These are phyloP conservation scores for Chaetodon trifasciatus DNA, from an alignment of 2,797 vertebrate genomes.

Conservation along the genomic window DNA sequence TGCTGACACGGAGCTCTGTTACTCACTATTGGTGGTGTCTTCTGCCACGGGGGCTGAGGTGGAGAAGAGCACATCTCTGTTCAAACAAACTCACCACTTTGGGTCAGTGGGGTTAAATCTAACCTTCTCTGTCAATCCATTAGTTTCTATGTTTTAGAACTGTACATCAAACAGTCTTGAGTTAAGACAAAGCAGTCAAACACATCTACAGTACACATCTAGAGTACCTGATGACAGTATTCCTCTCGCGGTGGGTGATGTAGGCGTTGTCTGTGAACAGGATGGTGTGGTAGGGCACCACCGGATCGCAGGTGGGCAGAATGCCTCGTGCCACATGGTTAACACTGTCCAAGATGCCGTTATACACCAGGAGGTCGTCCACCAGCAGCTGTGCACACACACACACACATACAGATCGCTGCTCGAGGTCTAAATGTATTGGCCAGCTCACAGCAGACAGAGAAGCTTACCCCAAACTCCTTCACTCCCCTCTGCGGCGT, in stretches of 20 bases:
- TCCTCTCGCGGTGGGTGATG: slow-evolving; percentile 88
- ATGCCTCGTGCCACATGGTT: slow-evolving; percentile 88
- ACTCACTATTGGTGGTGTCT: slow-evolving; percentile 80
- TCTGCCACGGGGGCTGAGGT: slow-evolving; percentile 78
- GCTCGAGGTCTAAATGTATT: background rate
- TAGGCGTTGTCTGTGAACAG: slow-evolving; percentile 91
- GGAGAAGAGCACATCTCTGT: slow-evolving; percentile 75
- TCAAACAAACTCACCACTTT: slow-evolving; percentile 46
- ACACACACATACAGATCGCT: slow-evolving; percentile 26
- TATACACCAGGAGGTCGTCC: slow-evolving; percentile 97
- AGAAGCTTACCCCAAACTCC: slow-evolving; percentile 93
- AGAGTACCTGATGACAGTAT: slow-evolving; percentile 89
- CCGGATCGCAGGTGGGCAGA: slow-evolving; percentile 92
- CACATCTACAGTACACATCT: background rate
- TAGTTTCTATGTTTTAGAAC: background rate
- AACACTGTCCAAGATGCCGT: slow-evolving; percentile 92
- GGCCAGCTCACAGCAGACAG: background rate
- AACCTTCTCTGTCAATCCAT: slow-evolving; percentile 1
- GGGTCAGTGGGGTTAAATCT: background rate
- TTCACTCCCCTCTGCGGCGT: slow-evolving; percentile 95
- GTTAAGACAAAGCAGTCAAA: background rate
- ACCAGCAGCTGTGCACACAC: slow-evolving; percentile 90
- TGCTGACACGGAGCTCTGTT: slow-evolving; percentile 61
- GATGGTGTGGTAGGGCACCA: slow-evolving; percentile 93
- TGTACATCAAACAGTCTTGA: background rate